These are phyloP conservation scores for Typhlomys cinereus DNA, from an alignment of 2,113 vertebrate genomes.

Conservation along the genomic window DNA sequence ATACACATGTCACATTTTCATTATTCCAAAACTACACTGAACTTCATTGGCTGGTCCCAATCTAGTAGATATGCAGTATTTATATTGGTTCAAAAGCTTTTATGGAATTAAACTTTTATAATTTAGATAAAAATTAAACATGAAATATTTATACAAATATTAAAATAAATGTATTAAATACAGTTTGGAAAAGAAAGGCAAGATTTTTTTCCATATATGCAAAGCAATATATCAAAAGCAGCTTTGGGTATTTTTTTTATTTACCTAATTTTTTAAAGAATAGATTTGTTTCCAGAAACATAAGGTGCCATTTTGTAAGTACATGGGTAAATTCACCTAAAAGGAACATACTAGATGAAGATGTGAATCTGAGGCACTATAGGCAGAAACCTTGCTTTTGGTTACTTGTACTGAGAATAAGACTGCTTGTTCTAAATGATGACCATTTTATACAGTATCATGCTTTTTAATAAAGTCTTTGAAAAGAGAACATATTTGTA, in stretches of 20 bases:
- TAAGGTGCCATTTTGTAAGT: slow-evolving; percentile 87
- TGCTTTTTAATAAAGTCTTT: slow-evolving; percentile 61
- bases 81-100: slow-evolving; percentile 72
- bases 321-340: slow-evolving; percentile 78
- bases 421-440: slow-evolving; percentile 17
- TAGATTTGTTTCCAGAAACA: slow-evolving; percentile 83
- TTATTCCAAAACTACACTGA: slow-evolving; percentile 65
- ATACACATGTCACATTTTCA: slow-evolving; percentile 75
- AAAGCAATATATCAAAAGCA: slow-evolving; percentile 87
- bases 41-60: slow-evolving; percentile 41
- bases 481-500: slow-evolving; percentile 23
- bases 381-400: slow-evolving; percentile 52
- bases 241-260: slow-evolving; percentile 79
- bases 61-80: slow-evolving; percentile 37
- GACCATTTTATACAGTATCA: slow-evolving; percentile 33
- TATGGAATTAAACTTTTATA: slow-evolving; percentile 59
- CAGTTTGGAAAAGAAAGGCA: slow-evolving; percentile 35
- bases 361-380: slow-evolving; percentile 9
- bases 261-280: slow-evolving; percentile 78
- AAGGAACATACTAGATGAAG: slow-evolving; percentile 64
- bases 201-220: slow-evolving; percentile 74
- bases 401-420: slow-evolving; percentile 56
- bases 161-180: slow-evolving; percentile 77
- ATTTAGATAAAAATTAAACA: slow-evolving; percentile 58
- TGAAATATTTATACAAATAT: slow-evolving; percentile 65